These are phyloP conservation scores for Galeopsomyia nigrocyanea DNA, from an alignment of 2,888 invertebrate genomes.

Conservation along the genomic window DNA sequence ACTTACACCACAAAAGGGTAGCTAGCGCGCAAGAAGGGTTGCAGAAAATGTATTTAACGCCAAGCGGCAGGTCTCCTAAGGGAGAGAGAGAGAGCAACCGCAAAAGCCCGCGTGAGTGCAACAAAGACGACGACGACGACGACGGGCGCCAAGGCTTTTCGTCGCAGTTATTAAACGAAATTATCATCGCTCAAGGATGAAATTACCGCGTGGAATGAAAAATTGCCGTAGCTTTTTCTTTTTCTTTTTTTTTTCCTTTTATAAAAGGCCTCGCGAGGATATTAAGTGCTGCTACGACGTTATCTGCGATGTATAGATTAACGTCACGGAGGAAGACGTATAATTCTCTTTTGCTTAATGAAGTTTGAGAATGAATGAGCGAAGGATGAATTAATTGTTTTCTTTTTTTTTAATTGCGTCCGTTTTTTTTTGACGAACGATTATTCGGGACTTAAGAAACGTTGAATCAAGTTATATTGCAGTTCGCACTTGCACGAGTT, in stretches of 20 bases:
- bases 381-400: not conserved
- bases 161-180: constrained; percentile 31
- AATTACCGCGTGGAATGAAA: constrained; percentile 10
- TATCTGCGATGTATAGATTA: not conserved
- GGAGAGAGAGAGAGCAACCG: not conserved
- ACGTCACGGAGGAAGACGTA: not conserved
- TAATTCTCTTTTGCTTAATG: not conserved
- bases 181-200: constrained; percentile 30
- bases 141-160: not conserved
- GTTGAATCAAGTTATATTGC: too few species aligned
- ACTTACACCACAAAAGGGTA: too few species aligned
- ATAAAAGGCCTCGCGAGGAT: too few species aligned
- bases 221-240: too few species aligned
- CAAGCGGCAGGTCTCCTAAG: not conserved
- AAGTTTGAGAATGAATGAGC: not conserved
- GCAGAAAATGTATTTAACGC: constrained; percentile 24
- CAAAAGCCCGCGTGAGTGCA: not conserved
- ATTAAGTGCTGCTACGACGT: too few species aligned
- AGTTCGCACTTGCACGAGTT: too few species aligned
- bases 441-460: too few species aligned
- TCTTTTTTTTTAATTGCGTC: constrained; percentile 8
- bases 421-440: constrained; percentile 29
- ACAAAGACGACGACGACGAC: not conserved
- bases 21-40: too few species aligned
- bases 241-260: too few species aligned